Percentiles rank a stretch among this genome's conserved stretches.
These are phyloP conservation scores for Salminus brasiliensis DNA, from an alignment of 2,113 vertebrate genomes.

Conservation along the genomic window DNA sequence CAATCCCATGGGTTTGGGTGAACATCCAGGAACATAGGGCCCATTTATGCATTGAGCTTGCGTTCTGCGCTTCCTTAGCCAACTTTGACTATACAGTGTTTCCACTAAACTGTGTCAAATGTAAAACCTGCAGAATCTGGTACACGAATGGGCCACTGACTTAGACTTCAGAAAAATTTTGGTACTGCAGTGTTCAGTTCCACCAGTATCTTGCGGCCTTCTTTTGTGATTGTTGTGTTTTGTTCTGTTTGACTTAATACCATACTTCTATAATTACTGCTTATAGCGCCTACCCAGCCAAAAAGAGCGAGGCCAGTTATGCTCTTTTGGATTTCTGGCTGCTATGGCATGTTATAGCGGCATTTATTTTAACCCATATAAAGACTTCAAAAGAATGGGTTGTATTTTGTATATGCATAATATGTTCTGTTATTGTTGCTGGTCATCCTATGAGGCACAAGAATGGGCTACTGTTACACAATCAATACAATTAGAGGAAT, in stretches of 20 bases:
- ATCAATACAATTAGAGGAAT: neutral
- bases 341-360: too few relatives aligned
- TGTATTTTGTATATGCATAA: neutral
- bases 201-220: too few relatives aligned
- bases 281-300: too few relatives aligned
- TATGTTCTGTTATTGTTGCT: neutral
- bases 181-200: too few relatives aligned
- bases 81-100: neutral
- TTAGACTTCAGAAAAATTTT: neutral
- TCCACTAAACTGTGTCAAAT: neutral
- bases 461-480: neutral
- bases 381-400: neutral
- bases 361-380: neutral
- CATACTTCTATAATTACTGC: too few relatives aligned
- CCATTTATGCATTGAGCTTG: neutral
- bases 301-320: too few relatives aligned
- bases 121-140: neutral
- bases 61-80: neutral
- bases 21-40: neutral
- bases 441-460: neutral
- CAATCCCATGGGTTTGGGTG: neutral
- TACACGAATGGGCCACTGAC: slow-evolving; percentile 9
- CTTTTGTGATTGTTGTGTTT: too few relatives aligned
- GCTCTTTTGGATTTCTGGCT: too few relatives aligned
- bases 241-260: too few relatives aligned